Evolutionary conservation across 2,797 vertebrate species (phyloP).

Genomic region (Acanthornis magna): DNA sequence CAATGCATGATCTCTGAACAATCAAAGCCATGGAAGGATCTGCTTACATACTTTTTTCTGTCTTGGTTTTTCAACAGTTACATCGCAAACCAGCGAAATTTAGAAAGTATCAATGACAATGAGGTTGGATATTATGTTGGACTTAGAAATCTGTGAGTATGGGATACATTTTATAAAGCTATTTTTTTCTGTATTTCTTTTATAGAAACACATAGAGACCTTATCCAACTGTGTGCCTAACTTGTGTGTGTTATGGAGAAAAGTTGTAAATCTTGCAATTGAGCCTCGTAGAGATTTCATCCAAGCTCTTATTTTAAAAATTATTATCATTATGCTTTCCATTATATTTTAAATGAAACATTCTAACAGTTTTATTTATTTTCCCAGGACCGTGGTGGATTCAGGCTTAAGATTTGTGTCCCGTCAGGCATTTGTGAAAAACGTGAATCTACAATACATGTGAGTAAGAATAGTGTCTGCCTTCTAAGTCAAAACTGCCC

Average conservation of each 20-base stretch:
- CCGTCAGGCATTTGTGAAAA: conserved; percentile 89
- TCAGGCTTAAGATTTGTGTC: conserved; percentile 90
- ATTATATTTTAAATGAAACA: not conserved
- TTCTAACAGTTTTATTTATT: conserved; percentile 42
- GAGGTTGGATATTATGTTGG: conserved; percentile 90
- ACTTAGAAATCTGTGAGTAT: conserved; percentile 95
- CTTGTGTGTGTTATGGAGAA: not conserved
- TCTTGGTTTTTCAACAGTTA: conserved; percentile 80
- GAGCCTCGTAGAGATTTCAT: not conserved
- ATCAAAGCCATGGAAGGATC: not conserved
- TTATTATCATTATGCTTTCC: not conserved
- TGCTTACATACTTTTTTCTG: not conserved
- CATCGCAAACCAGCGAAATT: conserved; percentile 90
- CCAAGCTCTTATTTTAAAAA: not conserved
- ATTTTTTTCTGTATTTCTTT: not conserved
- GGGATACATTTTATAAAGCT: not conserved
- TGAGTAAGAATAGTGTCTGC: conserved; percentile 75
- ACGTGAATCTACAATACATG: conserved; percentile 90
- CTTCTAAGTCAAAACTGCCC: not conserved
- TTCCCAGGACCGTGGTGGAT: conserved; percentile 90
- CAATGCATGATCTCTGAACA: not conserved
- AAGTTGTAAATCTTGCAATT: not conserved
- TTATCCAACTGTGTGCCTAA: not conserved
- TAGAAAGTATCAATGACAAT: conserved; percentile 92
- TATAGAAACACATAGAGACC: not conserved